Percentiles rank a stretch among this genome's conserved stretches.
phyloP scores from a whole-genome alignment of 2,888 invertebrate genomes.

The Macrosoma leucophasiata region DNA sequence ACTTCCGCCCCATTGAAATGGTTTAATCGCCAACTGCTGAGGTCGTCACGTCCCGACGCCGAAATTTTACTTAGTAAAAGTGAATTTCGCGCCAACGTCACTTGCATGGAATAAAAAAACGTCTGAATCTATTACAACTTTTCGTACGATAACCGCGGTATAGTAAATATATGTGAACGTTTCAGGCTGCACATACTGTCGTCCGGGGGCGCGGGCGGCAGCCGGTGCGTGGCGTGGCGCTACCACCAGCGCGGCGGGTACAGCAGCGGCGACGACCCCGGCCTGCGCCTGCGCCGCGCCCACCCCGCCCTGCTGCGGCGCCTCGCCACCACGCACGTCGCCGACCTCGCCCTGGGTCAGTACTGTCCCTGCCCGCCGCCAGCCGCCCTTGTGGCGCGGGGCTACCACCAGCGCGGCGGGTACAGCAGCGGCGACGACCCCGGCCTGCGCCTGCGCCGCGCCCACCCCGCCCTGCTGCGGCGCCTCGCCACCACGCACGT shows the following conservation, averaged over 20 bases:
- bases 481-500: conserved; percentile 81
- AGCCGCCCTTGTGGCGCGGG: conserved; percentile 86
- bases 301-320: conserved; percentile 83
- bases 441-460: conserved; percentile 78
- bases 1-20: too few species aligned
- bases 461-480: conserved; percentile 82
- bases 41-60: too few species aligned
- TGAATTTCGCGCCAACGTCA: too few species aligned
- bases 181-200: conserved; percentile 77
- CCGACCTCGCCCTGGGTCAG: conserved; percentile 79
- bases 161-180: not conserved
- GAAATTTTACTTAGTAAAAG: too few species aligned
- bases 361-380: too few species aligned
- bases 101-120: too few species aligned
- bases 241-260: conserved; percentile 88
- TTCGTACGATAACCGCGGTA: not conserved
- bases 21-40: too few species aligned
- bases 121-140: too few species aligned
- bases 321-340: conserved; percentile 82
- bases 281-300: conserved; percentile 81
- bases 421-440: conserved; percentile 62
- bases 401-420: conserved; percentile 86
- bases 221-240: conserved; percentile 83
- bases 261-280: conserved; percentile 91
- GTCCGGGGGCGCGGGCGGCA: conserved; percentile 82